Evolutionary conservation across 2,797 vertebrate species (phyloP).

Genomic region (Eidolon dupreanum): DNA sequence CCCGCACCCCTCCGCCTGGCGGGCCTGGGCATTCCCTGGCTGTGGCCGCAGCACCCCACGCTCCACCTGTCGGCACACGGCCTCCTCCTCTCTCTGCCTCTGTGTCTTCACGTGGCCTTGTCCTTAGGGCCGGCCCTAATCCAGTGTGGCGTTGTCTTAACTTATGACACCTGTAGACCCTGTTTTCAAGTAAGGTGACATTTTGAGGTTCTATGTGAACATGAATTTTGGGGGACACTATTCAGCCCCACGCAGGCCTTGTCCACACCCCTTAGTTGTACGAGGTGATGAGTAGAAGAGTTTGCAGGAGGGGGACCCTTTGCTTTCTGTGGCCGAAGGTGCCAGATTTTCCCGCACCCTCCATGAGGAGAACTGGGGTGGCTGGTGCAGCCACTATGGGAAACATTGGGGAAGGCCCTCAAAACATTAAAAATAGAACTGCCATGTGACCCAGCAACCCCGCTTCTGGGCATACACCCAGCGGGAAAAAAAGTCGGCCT

Average conservation of each 20-base stretch:
- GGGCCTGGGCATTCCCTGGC: neutral
- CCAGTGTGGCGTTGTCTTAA: too few species aligned
- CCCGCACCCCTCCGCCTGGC: too few species aligned
- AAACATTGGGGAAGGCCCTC: neutral
- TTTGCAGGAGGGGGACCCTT: neutral
- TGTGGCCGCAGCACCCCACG: neutral
- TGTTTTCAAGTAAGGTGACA: neutral
- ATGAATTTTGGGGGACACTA: neutral
- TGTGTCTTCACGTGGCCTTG: neutral
- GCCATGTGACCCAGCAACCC: neutral
- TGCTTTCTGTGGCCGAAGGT: neutral
- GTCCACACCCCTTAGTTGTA: too few species aligned
- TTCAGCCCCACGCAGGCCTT: neutral
- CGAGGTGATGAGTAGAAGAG: neutral
- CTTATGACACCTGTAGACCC: neutral
- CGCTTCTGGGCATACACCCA: neutral
- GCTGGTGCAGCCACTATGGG: neutral
- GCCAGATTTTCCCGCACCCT: rapidly evolving
- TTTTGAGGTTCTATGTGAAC: neutral
- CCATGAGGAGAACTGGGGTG: neutral
- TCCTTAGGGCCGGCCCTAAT: too few species aligned
- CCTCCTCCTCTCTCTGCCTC: neutral
- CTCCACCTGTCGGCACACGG: neutral
- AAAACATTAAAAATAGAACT: neutral
- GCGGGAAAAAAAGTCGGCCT: neutral